phyloP scores from a whole-genome alignment of 2,888 invertebrate genomes.

The Catotricha subobsoleta region DNA sequence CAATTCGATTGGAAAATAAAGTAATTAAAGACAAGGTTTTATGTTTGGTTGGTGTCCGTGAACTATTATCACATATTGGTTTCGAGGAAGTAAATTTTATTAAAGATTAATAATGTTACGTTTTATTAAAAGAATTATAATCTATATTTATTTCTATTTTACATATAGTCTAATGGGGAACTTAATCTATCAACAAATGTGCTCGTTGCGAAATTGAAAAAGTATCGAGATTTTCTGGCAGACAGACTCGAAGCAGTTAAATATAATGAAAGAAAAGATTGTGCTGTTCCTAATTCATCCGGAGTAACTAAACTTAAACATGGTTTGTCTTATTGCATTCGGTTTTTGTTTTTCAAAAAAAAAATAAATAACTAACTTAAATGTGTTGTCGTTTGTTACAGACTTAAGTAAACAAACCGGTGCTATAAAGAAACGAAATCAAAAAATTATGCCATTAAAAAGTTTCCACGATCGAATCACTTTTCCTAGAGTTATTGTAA shows the following conservation, averaged over 20 bases:
- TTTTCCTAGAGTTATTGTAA: constrained; percentile 33
- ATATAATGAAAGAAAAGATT: background rate
- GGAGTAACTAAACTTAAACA: background rate
- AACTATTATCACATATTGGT: constrained; percentile 23
- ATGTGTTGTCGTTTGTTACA: background rate
- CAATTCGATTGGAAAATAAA: constrained; percentile 25
- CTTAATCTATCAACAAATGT: constrained; percentile 20
- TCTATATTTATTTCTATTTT: background rate
- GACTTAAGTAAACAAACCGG: background rate
- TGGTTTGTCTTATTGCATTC: too few relatives aligned
- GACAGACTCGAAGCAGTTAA: constrained; percentile 5
- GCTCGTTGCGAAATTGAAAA: constrained; percentile 20
- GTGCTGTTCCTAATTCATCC: background rate
- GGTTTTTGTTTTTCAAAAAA: too few relatives aligned
- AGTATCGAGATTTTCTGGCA: constrained; percentile 21
- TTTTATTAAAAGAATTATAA: background rate
- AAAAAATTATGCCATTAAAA: constrained; percentile 13
- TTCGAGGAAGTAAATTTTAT: constrained; percentile 14
- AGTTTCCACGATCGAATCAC: constrained; percentile 23
- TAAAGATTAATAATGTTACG: background rate
- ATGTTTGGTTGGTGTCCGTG: constrained; percentile 19
- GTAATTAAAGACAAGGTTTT: constrained; percentile 24
- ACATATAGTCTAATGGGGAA: constrained; percentile 13
- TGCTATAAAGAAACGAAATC: constrained; percentile 2
- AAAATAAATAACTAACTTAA: too few relatives aligned